Base-by-base conservation (phyloP, 2,888 invertebrate genomes). In the Parelbella ahira region DNA sequence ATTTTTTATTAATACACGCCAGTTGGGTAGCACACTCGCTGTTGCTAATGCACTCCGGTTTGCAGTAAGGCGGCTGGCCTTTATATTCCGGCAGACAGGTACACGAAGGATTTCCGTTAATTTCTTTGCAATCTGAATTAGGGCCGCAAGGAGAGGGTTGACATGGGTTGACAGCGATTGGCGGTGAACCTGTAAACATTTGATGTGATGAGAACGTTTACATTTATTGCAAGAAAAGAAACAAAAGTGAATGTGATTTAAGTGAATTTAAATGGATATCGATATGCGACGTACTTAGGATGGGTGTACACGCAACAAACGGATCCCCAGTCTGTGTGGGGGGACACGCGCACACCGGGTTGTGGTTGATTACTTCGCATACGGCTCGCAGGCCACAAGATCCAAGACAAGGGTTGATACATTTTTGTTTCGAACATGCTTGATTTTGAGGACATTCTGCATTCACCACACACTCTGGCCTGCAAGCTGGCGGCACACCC, bases 121-220 rank as follows among this genome's bases (percentile, higher is more conserved):
- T 73, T 47, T 91, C 89, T 63, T 90, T 89, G 59, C 94, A 95
- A 63, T 93, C 89, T 1, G 94, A 90, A 63, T 93, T 93, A 0
- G 93, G 91, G 7, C 95, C 95, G 67, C 95, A 95, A 0, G 94
- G 95, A 33, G 93, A 92, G 28, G 94, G 94, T 53, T 89, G 88
- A 61, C 95, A 95, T 2, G 93, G 93, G 59, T 93, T 91, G 36
- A 88, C 69, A 33, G 51, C 51, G 15, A 63, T 41, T 7, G 69
- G 61, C 4, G 72, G 70, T 32, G 61, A 48, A 62, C 56, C 83
- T 83, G 50, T 44, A 73, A 76, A 36, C 5, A 27, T n/a, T n/a
- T n/a, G n/a, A n/a, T n/a, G n/a, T n/a, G n/a, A n/a, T n/a, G n/a
- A n/a, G n/a, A n/a, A n/a, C n/a, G n/a, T n/a, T n/a, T n/a, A n/a